A percentile compares a stretch with the other conserved stretches of the same genome.
Evolutionary conservation across 2,797 vertebrate species (phyloP).

Genomic region (Chrysocyon brachyurus): DNA sequence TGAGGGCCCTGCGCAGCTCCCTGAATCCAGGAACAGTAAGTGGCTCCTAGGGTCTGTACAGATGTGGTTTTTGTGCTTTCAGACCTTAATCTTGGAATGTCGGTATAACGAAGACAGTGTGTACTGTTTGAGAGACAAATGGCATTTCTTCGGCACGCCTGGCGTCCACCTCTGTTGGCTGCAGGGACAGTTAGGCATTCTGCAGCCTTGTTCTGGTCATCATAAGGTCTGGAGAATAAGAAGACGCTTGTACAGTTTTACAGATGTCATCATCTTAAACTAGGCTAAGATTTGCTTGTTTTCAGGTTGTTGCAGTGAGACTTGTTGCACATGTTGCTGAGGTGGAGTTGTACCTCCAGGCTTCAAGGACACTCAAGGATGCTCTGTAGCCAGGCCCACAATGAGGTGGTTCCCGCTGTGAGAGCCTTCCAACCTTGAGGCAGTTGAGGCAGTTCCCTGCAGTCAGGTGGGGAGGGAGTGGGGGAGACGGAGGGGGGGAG

Average conservation of each 20-base stretch:
- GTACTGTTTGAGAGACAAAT: constrained; percentile 61
- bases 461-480: no score
- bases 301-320: background rate
- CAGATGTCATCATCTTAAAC: background rate
- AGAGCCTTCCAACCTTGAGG: no score
- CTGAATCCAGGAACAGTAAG: background rate
- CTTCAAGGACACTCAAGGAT: no score
- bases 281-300: background rate
- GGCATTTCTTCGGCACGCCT: constrained; percentile 23
- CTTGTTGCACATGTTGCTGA: background rate
- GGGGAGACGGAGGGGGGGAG: background rate
- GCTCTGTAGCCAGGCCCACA: no score
- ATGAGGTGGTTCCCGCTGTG: background rate
- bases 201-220: background rate
- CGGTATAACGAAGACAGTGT: constrained; percentile 3
- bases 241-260: background rate
- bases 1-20: background rate
- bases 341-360: background rate
- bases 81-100: background rate
- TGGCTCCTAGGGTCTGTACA: background rate
- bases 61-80: background rate
- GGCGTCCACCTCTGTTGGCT: background rate
- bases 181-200: background rate
- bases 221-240: constrained; percentile 4
- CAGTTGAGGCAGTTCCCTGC: no score